Evolutionary conservation across 2,113 vertebrate species (phyloP).

Genomic region (Rhineura floridana): DNA sequence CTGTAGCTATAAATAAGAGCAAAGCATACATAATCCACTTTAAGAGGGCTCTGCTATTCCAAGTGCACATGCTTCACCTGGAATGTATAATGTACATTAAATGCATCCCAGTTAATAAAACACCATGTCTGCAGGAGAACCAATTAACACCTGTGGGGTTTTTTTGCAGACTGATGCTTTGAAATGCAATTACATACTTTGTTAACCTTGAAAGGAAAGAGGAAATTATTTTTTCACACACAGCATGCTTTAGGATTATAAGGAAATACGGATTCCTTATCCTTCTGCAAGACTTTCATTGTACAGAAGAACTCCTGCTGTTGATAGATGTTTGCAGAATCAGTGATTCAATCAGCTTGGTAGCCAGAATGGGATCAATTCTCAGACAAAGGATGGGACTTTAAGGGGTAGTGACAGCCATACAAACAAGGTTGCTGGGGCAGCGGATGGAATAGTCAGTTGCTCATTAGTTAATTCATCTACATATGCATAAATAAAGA

Average conservation of each 20-base stretch:
- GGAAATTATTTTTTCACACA: not conserved
- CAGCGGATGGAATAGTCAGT: not conserved
- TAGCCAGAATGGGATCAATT: not conserved
- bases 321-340: not conserved
- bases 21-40: not conserved
- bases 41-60: not conserved
- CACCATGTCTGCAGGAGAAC: not conserved
- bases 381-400: not conserved
- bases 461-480: not conserved
- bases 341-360: not conserved
- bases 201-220: not conserved
- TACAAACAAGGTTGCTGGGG: not conserved
- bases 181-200: not conserved
- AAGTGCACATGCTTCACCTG: not conserved
- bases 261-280: not conserved
- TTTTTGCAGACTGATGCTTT: not conserved
- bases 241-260: not conserved
- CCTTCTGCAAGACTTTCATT: not conserved
- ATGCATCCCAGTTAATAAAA: not conserved
- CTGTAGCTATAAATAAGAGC: slow-evolving; percentile 16
- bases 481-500: not conserved
- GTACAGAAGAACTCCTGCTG: not conserved
- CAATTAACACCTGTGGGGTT: not conserved
- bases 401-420: no score
- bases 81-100: not conserved